These are phyloP conservation scores for Enteromius afrohamiltoni DNA, from an alignment of 2,797 vertebrate genomes.

Conservation along the genomic window DNA sequence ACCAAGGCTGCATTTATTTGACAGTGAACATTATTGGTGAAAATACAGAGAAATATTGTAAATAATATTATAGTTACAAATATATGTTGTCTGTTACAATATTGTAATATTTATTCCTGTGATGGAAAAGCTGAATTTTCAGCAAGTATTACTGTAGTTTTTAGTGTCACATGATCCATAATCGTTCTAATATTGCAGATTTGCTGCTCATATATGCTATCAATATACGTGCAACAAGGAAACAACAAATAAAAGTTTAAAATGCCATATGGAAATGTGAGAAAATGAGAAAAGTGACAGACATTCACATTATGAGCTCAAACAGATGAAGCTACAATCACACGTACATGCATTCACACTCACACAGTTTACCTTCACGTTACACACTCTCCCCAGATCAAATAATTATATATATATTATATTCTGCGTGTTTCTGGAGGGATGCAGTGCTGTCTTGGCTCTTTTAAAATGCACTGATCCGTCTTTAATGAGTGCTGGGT, in stretches of 20 bases:
- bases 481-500: conserved; percentile 55
- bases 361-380: background rate
- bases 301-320: background rate
- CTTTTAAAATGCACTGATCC: conserved; percentile 47
- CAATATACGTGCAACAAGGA: background rate
- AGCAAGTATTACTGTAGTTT: background rate
- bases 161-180: background rate
- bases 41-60: too few species aligned
- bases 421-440: background rate
- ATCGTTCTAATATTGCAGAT: background rate
- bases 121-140: too few species aligned
- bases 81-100: background rate
- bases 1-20: too few species aligned
- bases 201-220: background rate
- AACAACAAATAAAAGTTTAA: background rate
- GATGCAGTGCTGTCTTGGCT: background rate
- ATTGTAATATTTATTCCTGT: background rate
- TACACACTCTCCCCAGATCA: background rate
- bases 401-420: conserved; percentile 13
- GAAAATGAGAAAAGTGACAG: background rate
- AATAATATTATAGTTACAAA: too few species aligned
- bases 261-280: background rate
- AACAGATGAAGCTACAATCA: background rate
- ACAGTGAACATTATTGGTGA: too few species aligned
- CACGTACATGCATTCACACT: background rate